Conservation (phyloP, 2,888 invertebrate species). For the Drepana falcataria region DNA sequence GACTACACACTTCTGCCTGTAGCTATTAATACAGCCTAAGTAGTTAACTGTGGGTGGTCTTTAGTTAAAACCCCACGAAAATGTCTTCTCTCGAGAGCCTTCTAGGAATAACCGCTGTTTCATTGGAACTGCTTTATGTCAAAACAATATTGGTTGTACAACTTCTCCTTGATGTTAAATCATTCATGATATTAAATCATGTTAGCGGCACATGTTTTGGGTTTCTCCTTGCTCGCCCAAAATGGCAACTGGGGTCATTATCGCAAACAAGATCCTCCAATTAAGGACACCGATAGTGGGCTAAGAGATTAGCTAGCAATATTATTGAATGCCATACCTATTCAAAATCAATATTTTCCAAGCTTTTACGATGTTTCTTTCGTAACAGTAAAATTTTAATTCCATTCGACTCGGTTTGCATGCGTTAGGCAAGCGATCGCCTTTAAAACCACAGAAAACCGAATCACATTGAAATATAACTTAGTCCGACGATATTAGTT, state of each 20-base stretch:
- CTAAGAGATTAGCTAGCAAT: constrained; percentile 34
- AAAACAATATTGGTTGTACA: background rate
- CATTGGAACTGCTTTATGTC: no score
- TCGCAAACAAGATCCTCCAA: constrained; percentile 43
- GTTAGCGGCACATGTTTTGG: constrained; percentile 16
- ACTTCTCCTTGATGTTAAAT: constrained; percentile 6
- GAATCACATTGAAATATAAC: no score
- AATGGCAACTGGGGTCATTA: constrained; percentile 54
- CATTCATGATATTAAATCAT: constrained; percentile 11
- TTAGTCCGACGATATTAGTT: no score
- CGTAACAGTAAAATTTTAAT: background rate
- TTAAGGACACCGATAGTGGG: constrained; percentile 55
- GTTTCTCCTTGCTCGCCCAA: constrained; percentile 36
- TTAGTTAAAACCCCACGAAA: background rate
- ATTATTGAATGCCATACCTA: constrained; percentile 2
- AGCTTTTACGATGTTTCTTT: background rate
- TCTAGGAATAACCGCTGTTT: background rate
- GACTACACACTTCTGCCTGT: background rate
- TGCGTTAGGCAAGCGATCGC: no score
- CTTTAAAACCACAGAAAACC: no score
- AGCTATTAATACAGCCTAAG: background rate
- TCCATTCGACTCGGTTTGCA: no score
- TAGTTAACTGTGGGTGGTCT: background rate
- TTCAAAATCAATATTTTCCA: background rate
- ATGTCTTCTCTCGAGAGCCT: background rate